phyloP scores from a whole-genome alignment of 2,888 invertebrate genomes.

The Troilus luridus region DNA sequence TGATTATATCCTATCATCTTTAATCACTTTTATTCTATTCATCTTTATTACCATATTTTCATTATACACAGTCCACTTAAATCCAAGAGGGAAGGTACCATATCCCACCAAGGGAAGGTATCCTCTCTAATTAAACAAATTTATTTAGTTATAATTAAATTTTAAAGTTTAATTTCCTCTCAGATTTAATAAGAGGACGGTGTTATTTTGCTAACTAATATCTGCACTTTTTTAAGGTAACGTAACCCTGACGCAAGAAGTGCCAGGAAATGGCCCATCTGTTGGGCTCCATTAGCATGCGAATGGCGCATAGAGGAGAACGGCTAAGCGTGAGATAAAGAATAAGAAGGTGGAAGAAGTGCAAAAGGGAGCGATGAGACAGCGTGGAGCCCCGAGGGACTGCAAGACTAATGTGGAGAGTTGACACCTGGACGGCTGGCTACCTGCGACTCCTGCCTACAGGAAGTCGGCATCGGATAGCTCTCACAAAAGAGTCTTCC shows the following conservation, averaged over 20 bases:
- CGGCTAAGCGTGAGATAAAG: slow-evolving; percentile 24
- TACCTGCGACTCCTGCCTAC: slow-evolving; percentile 24
- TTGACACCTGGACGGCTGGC: slow-evolving; percentile 48
- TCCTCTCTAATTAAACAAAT: no score
- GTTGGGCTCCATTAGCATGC: neutral
- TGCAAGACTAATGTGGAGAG: slow-evolving; percentile 27
- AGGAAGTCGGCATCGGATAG: slow-evolving; percentile 20
- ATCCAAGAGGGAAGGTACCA: no score
- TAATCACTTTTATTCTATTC: no score
- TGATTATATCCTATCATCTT: no score
- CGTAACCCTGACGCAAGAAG: neutral
- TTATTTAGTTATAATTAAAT: no score
- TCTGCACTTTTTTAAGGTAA: neutral
- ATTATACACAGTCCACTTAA: no score
- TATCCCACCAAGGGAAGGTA: no score
- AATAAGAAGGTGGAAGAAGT: neutral
- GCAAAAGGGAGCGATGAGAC: slow-evolving; percentile 28
- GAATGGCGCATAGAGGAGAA: neutral
- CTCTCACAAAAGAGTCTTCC: slow-evolving; percentile 5
- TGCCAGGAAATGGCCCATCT: slow-evolving; percentile 11
- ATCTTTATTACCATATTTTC: no score
- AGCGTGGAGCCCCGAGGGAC: slow-evolving; percentile 54
- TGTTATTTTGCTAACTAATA: neutral
- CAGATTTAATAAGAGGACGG: no score
- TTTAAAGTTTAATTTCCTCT: no score